Conservation (phyloP, 2,113 vertebrate species). For the Mesembrinibis cayennensis region DNA sequence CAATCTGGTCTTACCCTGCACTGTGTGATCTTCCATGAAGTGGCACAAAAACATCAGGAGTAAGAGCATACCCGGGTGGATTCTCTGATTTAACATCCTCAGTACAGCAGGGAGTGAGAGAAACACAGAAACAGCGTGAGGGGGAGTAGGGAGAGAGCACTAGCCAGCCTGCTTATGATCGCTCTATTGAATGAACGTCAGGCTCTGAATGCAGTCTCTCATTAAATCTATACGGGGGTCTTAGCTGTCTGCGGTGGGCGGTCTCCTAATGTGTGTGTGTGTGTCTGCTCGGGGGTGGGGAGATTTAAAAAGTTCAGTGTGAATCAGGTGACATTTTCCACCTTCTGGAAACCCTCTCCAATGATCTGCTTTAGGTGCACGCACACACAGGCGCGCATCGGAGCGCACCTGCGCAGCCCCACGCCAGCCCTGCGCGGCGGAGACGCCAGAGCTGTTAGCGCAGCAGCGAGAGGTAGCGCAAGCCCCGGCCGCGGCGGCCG, state of each 20-base stretch:
- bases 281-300: constrained; percentile 86
- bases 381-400: neutral
- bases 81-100: constrained; percentile 90
- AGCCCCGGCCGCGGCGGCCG: too few relatives aligned
- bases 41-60: constrained; percentile 88
- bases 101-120: constrained; percentile 64
- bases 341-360: constrained; percentile 77
- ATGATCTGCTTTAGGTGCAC: constrained; percentile 66
- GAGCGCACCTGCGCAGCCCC: too few relatives aligned
- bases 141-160: constrained; percentile 76
- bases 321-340: constrained; percentile 95
- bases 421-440: too few relatives aligned
- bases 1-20: constrained; percentile 86
- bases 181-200: constrained; percentile 98
- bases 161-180: constrained; percentile 82
- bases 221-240: constrained; percentile 99
- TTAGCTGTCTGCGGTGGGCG: constrained; percentile 97
- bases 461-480: too few relatives aligned
- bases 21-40: constrained; percentile 93
- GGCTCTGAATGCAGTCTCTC: constrained; percentile 95
- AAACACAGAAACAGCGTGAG: constrained; percentile 72
- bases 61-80: constrained; percentile 87
- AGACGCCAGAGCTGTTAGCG: too few relatives aligned
- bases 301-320: constrained; percentile 88
- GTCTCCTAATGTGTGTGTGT: constrained; percentile 90